phyloP scores from a whole-genome alignment of 2,888 invertebrate genomes.

The Stenurella melanura region DNA sequence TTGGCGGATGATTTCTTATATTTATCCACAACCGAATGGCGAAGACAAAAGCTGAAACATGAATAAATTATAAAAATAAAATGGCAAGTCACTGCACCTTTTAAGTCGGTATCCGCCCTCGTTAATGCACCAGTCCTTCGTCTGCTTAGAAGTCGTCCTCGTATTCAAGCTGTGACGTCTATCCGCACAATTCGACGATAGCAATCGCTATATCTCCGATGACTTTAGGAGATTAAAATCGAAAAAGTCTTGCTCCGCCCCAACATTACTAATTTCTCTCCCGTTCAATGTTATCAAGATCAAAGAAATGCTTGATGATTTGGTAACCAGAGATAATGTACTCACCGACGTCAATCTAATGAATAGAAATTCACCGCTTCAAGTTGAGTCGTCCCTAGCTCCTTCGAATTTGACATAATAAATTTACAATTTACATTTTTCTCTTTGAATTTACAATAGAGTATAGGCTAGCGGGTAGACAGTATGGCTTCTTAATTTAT shows the following conservation, averaged over 20 bases:
- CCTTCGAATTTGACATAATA: constrained; percentile 13
- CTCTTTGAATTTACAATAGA: too few relatives aligned
- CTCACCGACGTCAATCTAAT: constrained; percentile 33
- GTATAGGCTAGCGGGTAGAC: too few relatives aligned
- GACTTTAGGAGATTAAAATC: constrained; percentile 48
- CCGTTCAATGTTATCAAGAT: constrained; percentile 48
- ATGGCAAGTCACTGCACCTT: constrained; percentile 63
- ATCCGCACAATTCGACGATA: constrained; percentile 38
- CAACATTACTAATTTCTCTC: constrained; percentile 23
- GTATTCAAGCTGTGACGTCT: constrained; percentile 32
- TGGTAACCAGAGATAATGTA: constrained; percentile 40
- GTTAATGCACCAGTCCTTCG: constrained; percentile 52
- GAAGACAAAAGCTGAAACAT: constrained; percentile 59
- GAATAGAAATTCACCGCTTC: constrained; percentile 1
- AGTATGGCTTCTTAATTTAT: too few relatives aligned
- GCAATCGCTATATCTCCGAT: constrained; percentile 41
- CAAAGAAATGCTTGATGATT: constrained; percentile 45
- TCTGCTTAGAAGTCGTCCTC: constrained; percentile 32
- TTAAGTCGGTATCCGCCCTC: constrained; percentile 59
- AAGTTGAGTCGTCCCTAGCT: neutral
- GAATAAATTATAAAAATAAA: constrained; percentile 61
- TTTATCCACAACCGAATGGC: constrained; percentile 42
- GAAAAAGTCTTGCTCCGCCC: constrained; percentile 29
- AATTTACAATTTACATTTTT: neutral
- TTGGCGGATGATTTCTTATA: constrained; percentile 28